Base-by-base conservation (phyloP, 2,797 vertebrate species). In the Eurystomus glaucurus region DNA sequence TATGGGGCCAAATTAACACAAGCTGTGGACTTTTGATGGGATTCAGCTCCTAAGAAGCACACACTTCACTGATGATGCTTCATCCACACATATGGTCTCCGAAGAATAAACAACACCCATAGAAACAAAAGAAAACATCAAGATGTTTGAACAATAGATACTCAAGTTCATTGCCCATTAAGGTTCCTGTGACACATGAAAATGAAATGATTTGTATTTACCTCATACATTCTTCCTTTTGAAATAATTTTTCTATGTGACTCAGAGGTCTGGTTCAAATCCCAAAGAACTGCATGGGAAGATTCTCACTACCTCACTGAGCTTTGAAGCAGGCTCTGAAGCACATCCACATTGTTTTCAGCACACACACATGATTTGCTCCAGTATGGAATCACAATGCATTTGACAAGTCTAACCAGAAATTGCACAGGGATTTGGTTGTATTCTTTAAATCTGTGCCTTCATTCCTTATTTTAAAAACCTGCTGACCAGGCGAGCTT, bases 121-220 rank as follows among this genome's bases (percentile, higher is more conserved):
- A 58, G 86, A 93, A 89, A 93, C 77, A 94, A 87, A 92, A n/a
- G 46, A 11, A 89, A 96, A 87, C 51, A 79, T 0, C 39, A 25
- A 79, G 66, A 82, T 28, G 20, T 33, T 35, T 65, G 55, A 97
- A 96, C 74, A 96, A 95, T 69, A 96, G 93, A 85, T n/a, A 76
- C 11, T 82, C 54, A 48, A 76, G 55, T 45, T 76, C 79, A 66
- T 10, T 26, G 68, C 52, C 77, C 75, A 71, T 88, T 55, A 70
- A 88, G 48, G 61, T 68, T 93, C 77, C 79, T 74, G 70, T 52
- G 70, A 72, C 77, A 92, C 74, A 86, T 43, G 28, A 45, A 62
- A 22, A 19, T 57, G 46, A 75, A 72, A 54, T 81, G 20, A 71
- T 86, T 94, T 76, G 72, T 84, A 39, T 74, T 88, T 69, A 35